phyloP scores from a whole-genome alignment of 1,140 invertebrate species.

The Armadillidium nasatum region DNA sequence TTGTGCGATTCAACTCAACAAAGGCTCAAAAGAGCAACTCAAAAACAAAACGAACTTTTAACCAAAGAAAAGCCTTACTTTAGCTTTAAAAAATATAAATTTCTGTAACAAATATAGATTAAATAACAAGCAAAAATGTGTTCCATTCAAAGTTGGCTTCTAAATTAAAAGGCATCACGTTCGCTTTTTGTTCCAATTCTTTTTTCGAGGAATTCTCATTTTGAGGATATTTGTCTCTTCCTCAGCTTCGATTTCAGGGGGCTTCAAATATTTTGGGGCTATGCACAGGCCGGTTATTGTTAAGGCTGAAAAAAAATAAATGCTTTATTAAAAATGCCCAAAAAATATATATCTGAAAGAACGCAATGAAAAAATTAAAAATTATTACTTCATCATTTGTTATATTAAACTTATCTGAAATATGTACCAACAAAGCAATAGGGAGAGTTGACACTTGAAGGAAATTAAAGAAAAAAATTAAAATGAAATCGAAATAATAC shows the following conservation, averaged over 20 bases:
- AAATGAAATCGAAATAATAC: too few relatives aligned
- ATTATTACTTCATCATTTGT: too few relatives aligned
- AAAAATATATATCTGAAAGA: too few relatives aligned
- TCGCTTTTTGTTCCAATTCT: slow-evolving; percentile 32
- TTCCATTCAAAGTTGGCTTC: not conserved
- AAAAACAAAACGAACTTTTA: not conserved
- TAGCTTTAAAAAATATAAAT: not conserved
- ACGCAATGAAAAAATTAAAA: too few relatives aligned
- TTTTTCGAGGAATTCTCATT: slow-evolving; percentile 20
- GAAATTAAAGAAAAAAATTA: too few relatives aligned
- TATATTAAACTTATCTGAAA: too few relatives aligned
- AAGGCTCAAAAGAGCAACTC: not conserved
- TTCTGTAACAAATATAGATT: not conserved
- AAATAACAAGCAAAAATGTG: not conserved
- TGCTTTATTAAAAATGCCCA: not conserved
- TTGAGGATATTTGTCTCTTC: slow-evolving; percentile 26
- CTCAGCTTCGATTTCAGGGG: slow-evolving; percentile 13
- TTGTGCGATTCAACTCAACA: not conserved
- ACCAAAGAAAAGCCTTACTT: not conserved
- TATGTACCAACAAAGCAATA: too few relatives aligned
- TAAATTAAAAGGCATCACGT: slow-evolving; percentile 24
- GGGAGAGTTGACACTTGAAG: too few relatives aligned
- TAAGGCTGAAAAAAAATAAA: slow-evolving; percentile 19
- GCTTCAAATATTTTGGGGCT: slow-evolving; percentile 20
- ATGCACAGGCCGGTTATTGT: slow-evolving; percentile 19